phyloP scores from a whole-genome alignment of 1,140 invertebrate genomes.

The Drosophila virilis region DNA sequence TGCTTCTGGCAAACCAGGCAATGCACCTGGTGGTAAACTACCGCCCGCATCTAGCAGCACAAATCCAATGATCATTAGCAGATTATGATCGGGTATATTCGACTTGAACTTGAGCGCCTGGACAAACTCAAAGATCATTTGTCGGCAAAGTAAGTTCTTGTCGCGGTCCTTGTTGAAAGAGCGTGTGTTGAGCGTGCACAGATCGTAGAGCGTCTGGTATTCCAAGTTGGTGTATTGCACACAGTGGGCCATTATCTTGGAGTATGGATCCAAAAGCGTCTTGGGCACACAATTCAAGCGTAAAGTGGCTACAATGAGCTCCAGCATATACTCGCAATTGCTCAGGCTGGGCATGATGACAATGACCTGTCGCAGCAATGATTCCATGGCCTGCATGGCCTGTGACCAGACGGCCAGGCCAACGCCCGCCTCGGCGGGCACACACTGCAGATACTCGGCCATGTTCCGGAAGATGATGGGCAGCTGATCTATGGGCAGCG shows the following conservation, averaged over 20 bases:
- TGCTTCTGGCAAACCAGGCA: conserved; percentile 85
- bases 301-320: conserved; percentile 94
- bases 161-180: conserved; percentile 96
- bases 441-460: conserved; percentile 95
- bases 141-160: conserved; percentile 94
- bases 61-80: conserved; percentile 95
- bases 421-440: conserved; percentile 92
- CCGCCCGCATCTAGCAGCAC: conserved; percentile 90
- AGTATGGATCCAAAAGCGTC: conserved; percentile 95
- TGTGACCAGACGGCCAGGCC: conserved; percentile 90
- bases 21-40: conserved; percentile 86
- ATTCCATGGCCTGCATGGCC: conserved; percentile 93
- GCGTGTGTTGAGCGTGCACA: conserved; percentile 95
- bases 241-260: conserved; percentile 95
- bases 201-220: conserved; percentile 93
- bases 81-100: conserved; percentile 96
- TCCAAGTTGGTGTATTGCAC: conserved; percentile 95
- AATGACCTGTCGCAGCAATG: conserved; percentile 92
- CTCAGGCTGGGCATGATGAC: conserved; percentile 90
- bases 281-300: conserved; percentile 91
- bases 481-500: conserved; percentile 90
- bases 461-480: conserved; percentile 94
- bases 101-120: conserved; percentile 98
- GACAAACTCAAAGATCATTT: conserved; percentile 96
- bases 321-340: conserved; percentile 91